phyloP scores from a whole-genome alignment of 2,888 invertebrate genomes.

The Acrobasis repandana region DNA sequence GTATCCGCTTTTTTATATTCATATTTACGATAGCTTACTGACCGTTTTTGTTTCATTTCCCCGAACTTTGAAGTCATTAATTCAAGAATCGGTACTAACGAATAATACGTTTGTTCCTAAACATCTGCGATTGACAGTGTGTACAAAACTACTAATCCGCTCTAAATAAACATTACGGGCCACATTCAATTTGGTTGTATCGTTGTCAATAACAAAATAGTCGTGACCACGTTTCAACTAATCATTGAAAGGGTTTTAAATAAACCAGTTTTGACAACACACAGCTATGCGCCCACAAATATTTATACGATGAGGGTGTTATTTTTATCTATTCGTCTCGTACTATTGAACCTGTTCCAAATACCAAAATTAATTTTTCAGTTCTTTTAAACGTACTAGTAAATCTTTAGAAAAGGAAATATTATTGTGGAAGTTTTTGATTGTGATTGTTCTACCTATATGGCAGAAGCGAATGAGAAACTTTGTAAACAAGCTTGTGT shows the following conservation, averaged over 20 bases:
- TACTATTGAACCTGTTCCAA: too few species aligned
- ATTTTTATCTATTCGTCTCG: neutral
- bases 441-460: too few species aligned
- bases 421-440: too few species aligned
- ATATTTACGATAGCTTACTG: conserved; percentile 21
- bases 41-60: conserved; percentile 31
- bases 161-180: conserved; percentile 32
- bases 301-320: neutral
- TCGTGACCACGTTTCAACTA: conserved; percentile 58
- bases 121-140: conserved; percentile 14
- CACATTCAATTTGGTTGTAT: conserved; percentile 35
- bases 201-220: conserved; percentile 46
- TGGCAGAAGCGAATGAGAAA: too few species aligned
- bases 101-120: conserved; percentile 13
- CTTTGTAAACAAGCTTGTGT: too few species aligned
- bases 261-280: conserved; percentile 41
- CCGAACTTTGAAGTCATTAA: conserved; percentile 35
- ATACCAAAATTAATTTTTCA: too few species aligned
- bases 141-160: conserved; percentile 10
- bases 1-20: conserved; percentile 37
- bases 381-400: too few species aligned
- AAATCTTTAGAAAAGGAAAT: too few species aligned
- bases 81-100: conserved; percentile 34
- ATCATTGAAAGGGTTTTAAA: conserved; percentile 49
- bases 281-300: neutral